A percentile compares a stretch with the other conserved stretches of the same genome.
These are phyloP conservation scores for Pica pica DNA, from an alignment of 2,113 vertebrate species.

Conservation along the genomic window DNA sequence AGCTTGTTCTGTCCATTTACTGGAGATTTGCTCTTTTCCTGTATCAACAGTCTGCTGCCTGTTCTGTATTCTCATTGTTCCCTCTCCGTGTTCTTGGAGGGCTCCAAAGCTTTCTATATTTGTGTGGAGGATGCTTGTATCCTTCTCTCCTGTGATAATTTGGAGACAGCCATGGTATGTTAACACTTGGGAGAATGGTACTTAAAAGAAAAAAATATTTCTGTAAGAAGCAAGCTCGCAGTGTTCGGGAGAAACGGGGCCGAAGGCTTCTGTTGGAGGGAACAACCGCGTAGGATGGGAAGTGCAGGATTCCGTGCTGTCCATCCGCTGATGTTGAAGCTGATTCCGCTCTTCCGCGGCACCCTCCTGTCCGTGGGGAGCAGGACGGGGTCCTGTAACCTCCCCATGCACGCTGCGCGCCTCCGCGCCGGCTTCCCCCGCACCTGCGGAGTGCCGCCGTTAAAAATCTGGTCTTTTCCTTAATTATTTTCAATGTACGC, in stretches of 20 bases:
- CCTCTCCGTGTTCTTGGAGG: neutral
- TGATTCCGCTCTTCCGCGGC: neutral
- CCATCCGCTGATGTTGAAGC: rapidly evolving
- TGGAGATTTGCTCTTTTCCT: neutral
- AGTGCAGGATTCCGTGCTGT: neutral
- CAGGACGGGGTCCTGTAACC: neutral
- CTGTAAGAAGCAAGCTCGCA: neutral
- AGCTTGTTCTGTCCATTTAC: neutral
- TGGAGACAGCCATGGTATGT: neutral
- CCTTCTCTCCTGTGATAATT: neutral
- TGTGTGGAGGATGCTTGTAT: rapidly evolving
- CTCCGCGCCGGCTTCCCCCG: too few relatives aligned
- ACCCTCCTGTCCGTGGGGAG: neutral
- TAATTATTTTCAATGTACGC: neutral
- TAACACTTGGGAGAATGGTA: neutral
- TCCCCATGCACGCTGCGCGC: neutral
- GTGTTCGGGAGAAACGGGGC: rapidly evolving
- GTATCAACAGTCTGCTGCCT: neutral
- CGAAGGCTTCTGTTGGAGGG: rapidly evolving
- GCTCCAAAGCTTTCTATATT: neutral
- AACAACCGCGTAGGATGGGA: rapidly evolving
- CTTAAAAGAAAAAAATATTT: neutral
- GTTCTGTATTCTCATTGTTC: neutral
- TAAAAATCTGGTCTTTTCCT: neutral
- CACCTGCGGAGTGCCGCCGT: neutral